Percentiles rank a stretch among this genome's conserved stretches.
These are phyloP conservation scores for Cydia strobilella DNA, from an alignment of 1,140 invertebrate species.

Conservation along the genomic window DNA sequence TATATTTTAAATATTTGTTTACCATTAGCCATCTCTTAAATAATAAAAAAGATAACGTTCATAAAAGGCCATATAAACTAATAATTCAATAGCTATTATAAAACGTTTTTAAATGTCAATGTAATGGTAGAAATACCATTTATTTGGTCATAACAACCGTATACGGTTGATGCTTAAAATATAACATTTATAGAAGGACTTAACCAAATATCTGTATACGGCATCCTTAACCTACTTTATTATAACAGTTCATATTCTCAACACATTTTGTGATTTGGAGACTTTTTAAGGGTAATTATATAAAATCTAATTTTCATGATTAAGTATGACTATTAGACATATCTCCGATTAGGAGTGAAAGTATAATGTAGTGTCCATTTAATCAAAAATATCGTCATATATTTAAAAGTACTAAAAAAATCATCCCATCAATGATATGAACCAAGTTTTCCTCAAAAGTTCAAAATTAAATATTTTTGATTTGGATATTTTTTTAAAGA, in stretches of 20 bases:
- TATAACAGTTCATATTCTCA: neutral
- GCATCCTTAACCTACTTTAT: neutral
- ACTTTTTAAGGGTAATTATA: neutral
- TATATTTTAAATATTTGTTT: neutral
- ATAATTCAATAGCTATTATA: neutral
- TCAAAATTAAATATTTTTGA: neutral
- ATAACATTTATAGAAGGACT: neutral
- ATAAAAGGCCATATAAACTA: neutral
- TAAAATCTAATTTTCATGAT: too few species aligned
- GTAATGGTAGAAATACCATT: slow-evolving; percentile 28
- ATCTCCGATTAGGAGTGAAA: neutral
- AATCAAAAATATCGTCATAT: neutral
- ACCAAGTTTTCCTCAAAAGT: neutral
- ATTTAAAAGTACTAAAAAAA: neutral
- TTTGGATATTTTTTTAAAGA: too few species aligned
- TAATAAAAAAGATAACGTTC: neutral
- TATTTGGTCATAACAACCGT: slow-evolving; percentile 24
- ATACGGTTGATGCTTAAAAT: slow-evolving; percentile 18
- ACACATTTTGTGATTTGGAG: neutral
- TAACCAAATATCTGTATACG: neutral
- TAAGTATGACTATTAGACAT: too few species aligned
- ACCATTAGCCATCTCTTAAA: neutral
- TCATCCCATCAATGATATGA: neutral
- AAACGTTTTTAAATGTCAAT: neutral
- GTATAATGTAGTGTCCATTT: neutral